Evolutionary conservation across 2,888 invertebrate species (phyloP), one percentile per base, ranked within the genome.

Genomic region (Stenodera caucasica): DNA sequence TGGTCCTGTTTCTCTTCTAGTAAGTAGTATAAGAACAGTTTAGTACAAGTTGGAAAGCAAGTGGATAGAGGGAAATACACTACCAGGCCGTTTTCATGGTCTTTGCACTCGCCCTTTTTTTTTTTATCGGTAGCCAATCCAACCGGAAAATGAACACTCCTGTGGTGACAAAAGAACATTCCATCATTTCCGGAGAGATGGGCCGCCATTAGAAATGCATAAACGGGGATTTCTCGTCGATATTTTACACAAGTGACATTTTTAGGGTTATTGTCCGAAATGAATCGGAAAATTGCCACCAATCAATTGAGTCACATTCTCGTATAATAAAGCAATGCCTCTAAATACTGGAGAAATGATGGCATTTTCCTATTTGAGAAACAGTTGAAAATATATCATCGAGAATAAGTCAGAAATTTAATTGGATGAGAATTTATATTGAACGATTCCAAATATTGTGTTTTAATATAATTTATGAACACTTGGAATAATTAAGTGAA

Each of bases 101-200:
- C 74, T 75, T 75, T 78, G 78, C 77, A 60, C 74, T 71, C 76
- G 74, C 75, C 73, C 73, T 72, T 26, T 26, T 26, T 73, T 79
- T 80, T 81, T 80, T 80, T 81, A 80, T 80, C 80, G 79, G 76
- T 71, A 67, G 70, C 69, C 77, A 81, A 80, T 80, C 80, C 81
- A 76, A 80, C 80, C 80, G 81, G 81, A 81, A 81, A 81, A 81
- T 81, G 81, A 81, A 81, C 80, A 73, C 77, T 81, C 81, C 78
- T 79, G 81, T 76, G 81, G 81, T 79, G 80, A 80, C 80, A 80
- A 80, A 78, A 80, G 78, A 79, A 76, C 81, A 76, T 77, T 82
- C 80, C 79, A 80, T 81, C 81, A 81, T 82, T 81, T 81, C 81
- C 81, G 78, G 76, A 72, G 71, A 75, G 74, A 77, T 74, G 73